Evolutionary conservation across 2,888 invertebrate species (phyloP), one percentile per base, ranked within the genome.

Genomic region (Calameuta idolon): DNA sequence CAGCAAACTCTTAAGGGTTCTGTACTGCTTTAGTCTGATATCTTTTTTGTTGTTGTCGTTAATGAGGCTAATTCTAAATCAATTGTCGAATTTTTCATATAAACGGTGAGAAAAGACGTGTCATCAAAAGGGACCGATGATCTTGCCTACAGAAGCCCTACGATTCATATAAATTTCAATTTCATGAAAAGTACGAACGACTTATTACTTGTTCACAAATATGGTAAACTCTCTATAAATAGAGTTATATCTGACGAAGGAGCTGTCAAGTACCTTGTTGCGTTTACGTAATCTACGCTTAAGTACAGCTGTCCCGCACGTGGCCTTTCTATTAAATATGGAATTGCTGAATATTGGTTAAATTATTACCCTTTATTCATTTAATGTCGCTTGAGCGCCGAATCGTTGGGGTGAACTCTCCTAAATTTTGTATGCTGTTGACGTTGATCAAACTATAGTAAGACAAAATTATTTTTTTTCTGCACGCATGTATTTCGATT

Each of bases 251-350:
- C 80, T 81, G 83, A 82, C 84, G 82, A 83, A 84, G 83, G 84
- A 81, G 80, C 85, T 84, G 85, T 84, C 86, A 83, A 77, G 78
- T 84, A 83, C 82, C 85, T 80, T 81, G 76, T 80, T 81, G 82
- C 84, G 83, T 86, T 87, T 87, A 86, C 83, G 85, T 87, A 86
- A 87, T 84, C 86, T 86, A 87, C 86, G 82, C 84, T 71, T 73
- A 71, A 75, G 75, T 33, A 71, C 34, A 34, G 30, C 71, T 71
- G 74, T 73, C 77, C 78, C 69, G 71, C 78, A 55, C 23, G 23
- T 77, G 75, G 81, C 79, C 37, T 76, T 82, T 74, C 85, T 85
- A 85, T 85, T 85, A 86, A 85, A 83, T 81, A 80, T 86, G 86
- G 85, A 33, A 23, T 30, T 5, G 30, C 35, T 4, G 31, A 71